Conservation (phyloP, 2,888 invertebrate genomes). For the Tetropium fuscum region DNA sequence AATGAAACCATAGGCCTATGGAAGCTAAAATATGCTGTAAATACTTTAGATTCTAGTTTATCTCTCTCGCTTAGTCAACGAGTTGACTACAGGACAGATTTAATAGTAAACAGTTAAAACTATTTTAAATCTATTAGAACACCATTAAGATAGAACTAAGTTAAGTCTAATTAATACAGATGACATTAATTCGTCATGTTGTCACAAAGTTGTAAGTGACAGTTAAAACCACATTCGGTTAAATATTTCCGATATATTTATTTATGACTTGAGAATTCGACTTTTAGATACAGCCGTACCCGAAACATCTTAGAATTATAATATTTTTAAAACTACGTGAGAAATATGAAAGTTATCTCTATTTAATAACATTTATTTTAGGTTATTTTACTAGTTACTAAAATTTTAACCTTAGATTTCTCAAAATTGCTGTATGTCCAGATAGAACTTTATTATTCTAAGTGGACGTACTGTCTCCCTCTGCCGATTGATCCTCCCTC, state of each 20-base stretch:
- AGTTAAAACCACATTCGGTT: background rate
- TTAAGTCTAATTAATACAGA: no score
- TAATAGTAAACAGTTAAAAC: no score
- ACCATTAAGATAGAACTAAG: no score
- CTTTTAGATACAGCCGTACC: background rate
- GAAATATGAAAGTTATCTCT: background rate
- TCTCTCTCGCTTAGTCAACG: no score
- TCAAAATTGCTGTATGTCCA: slow-evolving; percentile 1
- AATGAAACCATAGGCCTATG: no score
- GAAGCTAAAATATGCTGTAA: no score
- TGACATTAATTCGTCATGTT: no score
- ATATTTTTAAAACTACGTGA: background rate
- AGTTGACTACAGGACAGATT: no score
- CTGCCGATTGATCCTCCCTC: no score
- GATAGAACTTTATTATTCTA: slow-evolving; percentile 1
- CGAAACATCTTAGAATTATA: background rate
- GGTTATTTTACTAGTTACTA: background rate
- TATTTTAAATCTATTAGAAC: no score
- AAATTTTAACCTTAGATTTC: background rate
- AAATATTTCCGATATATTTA: background rate
- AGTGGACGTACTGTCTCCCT: no score
- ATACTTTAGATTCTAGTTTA: no score
- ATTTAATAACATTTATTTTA: background rate
- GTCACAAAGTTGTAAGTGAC: slow-evolving; percentile 1
- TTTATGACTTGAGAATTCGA: background rate